A percentile compares a stretch with the other conserved stretches of the same genome.
Conservation (phyloP, 2,113 vertebrate species). For the Macquaria ambigua region DNA sequence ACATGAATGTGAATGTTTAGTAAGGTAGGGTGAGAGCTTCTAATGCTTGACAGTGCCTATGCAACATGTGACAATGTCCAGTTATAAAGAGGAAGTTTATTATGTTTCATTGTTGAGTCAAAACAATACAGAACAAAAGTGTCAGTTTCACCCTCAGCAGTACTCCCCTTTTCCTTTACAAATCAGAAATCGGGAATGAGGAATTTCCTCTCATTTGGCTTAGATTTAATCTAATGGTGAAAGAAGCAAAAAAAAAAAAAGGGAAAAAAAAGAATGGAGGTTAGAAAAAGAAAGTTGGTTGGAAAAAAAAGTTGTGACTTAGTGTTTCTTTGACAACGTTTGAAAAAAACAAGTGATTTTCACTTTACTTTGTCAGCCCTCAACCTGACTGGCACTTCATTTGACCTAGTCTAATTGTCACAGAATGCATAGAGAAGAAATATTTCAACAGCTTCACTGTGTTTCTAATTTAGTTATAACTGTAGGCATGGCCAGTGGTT, state of each 20-base stretch:
- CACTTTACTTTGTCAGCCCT: neutral
- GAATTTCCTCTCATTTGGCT: neutral
- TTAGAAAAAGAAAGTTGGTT: neutral
- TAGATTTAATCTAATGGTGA: neutral
- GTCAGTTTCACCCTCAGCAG: too few relatives aligned
- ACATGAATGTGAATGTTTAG: neutral
- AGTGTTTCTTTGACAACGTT: neutral
- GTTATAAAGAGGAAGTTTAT: neutral
- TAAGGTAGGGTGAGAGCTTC: neutral
- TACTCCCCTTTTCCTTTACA: neutral
- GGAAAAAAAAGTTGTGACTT: neutral
- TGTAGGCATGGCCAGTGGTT: constrained; percentile 6
- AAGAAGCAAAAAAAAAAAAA: neutral
- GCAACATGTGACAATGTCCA: neutral
- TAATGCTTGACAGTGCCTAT: too few relatives aligned
- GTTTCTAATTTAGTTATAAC: neutral
- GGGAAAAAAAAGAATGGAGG: neutral
- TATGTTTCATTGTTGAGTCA: too few relatives aligned
- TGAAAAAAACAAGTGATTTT: neutral
- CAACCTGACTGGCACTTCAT: neutral
- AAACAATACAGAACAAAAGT: too few relatives aligned
- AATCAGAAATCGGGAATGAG: neutral
- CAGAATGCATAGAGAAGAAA: neutral
- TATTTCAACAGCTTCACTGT: neutral
- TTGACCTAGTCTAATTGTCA: neutral